A percentile compares a stretch with the other conserved stretches of the same genome.
These are phyloP conservation scores for Calypte anna DNA, from an alignment of 2,113 vertebrate genomes.

Conservation along the genomic window DNA sequence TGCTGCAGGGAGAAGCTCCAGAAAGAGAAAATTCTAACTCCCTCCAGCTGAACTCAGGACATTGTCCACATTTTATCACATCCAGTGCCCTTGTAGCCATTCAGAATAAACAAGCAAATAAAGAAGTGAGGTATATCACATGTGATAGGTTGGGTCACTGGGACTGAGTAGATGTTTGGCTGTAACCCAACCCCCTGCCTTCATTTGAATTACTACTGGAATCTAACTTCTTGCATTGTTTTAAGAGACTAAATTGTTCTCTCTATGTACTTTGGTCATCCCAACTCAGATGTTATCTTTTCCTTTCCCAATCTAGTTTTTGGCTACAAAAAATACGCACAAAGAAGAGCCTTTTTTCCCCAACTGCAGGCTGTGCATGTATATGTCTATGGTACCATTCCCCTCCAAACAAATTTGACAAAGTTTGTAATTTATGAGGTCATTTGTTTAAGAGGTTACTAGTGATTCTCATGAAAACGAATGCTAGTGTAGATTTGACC, in stretches of 20 bases:
- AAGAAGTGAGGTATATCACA: constrained; percentile 54
- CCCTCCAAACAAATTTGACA: not conserved
- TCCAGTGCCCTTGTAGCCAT: not conserved
- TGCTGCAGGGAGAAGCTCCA: constrained; percentile 20
- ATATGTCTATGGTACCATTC: not conserved
- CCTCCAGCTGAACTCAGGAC: constrained; percentile 50
- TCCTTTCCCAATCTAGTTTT: constrained; percentile 45
- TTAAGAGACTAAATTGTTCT: constrained; percentile 61
- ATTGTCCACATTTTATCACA: constrained; percentile 29
- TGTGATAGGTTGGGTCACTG: constrained; percentile 37
- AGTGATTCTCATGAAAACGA: not conserved
- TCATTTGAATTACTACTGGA: constrained; percentile 62
- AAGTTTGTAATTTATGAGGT: not conserved
- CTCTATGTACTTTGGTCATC: constrained; percentile 60
- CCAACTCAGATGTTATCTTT: constrained; percentile 66
- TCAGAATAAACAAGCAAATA: constrained; percentile 44
- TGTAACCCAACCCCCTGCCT: constrained; percentile 31
- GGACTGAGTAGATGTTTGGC: constrained; percentile 35
- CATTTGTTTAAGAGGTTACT: not conserved
- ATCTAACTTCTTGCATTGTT: constrained; percentile 57
- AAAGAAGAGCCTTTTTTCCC: not conserved
- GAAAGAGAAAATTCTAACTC: constrained; percentile 45
- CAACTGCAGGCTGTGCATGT: not conserved
- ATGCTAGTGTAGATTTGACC: not conserved
- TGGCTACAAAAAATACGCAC: constrained; percentile 35